Conservation (phyloP, 2,888 invertebrate species). For the Mythimna pallens region DNA sequence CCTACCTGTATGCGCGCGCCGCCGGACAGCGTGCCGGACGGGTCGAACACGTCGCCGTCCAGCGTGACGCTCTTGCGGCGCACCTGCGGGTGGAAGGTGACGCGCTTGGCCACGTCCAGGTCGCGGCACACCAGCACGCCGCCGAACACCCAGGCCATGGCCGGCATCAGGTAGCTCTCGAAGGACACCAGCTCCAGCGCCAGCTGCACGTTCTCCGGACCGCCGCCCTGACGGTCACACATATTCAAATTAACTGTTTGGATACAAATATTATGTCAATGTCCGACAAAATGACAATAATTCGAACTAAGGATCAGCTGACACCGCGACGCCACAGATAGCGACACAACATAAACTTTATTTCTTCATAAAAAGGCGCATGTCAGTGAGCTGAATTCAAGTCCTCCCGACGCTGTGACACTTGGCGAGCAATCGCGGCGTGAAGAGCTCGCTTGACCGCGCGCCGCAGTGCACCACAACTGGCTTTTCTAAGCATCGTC, state of each 20-base stretch:
- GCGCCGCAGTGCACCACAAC: too few relatives aligned
- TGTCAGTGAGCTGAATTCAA: background rate
- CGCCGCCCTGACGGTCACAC: conserved; percentile 83
- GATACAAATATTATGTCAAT: background rate
- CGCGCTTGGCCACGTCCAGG: conserved; percentile 94
- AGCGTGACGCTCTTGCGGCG: conserved; percentile 95
- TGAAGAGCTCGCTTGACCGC: background rate
- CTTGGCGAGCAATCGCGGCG: background rate
- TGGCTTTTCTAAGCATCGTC: too few relatives aligned
- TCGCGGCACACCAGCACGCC: conserved; percentile 95
- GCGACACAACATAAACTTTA: too few relatives aligned
- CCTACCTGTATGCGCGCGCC: conserved; percentile 93
- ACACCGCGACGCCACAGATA: background rate
- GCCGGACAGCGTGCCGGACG: conserved; percentile 97
- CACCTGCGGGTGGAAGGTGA: conserved; percentile 94
- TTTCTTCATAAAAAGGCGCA: too few relatives aligned
- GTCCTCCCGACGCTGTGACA: background rate
- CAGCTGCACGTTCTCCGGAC: conserved; percentile 94
- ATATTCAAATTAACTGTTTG: background rate
- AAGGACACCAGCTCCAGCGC: conserved; percentile 95
- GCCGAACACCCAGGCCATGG: conserved; percentile 97
- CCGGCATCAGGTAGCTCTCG: conserved; percentile 91
- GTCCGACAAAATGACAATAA: background rate
- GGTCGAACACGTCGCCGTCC: conserved; percentile 98
- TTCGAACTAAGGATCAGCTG: background rate